These are phyloP conservation scores for Wiebesia pumilae DNA, from an alignment of 1,140 invertebrate species.

Conservation along the genomic window DNA sequence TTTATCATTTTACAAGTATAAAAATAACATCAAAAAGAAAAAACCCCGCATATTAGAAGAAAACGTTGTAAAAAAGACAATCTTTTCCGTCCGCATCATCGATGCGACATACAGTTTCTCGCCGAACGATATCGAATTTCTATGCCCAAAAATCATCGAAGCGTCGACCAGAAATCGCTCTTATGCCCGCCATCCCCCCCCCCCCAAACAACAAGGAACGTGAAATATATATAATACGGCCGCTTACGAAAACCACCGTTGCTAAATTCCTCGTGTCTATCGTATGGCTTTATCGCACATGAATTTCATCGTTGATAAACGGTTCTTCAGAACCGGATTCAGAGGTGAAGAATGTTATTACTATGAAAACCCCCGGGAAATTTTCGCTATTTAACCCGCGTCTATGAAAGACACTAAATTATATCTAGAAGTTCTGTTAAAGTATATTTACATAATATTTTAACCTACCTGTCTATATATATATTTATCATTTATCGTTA, in stretches of 20 bases:
- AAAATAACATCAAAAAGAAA: not conserved
- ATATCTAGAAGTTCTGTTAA: not conserved
- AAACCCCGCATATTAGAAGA: not conserved
- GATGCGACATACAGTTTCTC: not conserved
- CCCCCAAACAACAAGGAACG: not conserved
- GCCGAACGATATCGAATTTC: slow-evolving; percentile 41
- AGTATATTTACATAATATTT: not conserved
- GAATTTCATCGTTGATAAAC: not conserved
- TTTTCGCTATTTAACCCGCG: not conserved
- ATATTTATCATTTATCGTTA: no score
- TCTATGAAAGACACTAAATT: not conserved
- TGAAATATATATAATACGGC: not conserved
- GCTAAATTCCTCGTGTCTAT: not conserved
- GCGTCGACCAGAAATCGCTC: not conserved
- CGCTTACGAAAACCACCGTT: not conserved
- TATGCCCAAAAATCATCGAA: slow-evolving; percentile 19
- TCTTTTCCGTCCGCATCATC: not conserved
- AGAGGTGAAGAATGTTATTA: not conserved
- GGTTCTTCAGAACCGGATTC: not conserved
- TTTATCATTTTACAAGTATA: not conserved
- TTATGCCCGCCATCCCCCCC: not conserved
- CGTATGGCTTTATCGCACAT: not conserved
- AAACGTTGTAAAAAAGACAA: not conserved
- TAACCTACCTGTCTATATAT: not conserved
- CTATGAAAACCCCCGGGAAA: not conserved